phyloP scores from a whole-genome alignment of 2,888 invertebrate species.

The Junonia oenone region DNA sequence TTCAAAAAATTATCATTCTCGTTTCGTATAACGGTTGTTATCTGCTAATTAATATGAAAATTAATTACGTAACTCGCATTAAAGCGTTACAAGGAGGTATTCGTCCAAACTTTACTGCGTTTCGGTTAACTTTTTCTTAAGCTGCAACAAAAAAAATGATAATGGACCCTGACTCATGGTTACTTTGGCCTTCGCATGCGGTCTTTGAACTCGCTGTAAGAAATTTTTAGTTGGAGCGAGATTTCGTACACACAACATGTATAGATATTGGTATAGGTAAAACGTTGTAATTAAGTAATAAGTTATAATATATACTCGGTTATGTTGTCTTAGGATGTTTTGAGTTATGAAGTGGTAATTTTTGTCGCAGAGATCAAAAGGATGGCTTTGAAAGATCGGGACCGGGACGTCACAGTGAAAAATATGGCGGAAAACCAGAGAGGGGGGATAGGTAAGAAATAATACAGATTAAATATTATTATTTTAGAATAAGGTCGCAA shows the following conservation, averaged over 20 bases:
- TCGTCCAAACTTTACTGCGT: slow-evolving; percentile 10
- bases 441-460: slow-evolving; percentile 38
- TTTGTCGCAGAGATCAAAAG: slow-evolving; percentile 54
- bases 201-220: slow-evolving; percentile 55
- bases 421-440: slow-evolving; percentile 48
- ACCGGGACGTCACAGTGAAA: slow-evolving; percentile 63
- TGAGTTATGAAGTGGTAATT: slow-evolving; percentile 23
- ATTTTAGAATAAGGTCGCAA: not conserved
- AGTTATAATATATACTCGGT: no score
- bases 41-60: not conserved
- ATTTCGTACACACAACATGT: slow-evolving; percentile 46
- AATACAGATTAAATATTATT: slow-evolving; percentile 1
- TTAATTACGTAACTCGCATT: not conserved
- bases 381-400: slow-evolving; percentile 63
- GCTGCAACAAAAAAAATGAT: slow-evolving; percentile 51
- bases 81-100: not conserved
- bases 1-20: not conserved
- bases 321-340: no score
- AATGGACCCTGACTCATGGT: slow-evolving; percentile 61
- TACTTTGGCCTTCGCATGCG: slow-evolving; percentile 55
- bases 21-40: not conserved
- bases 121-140: slow-evolving; percentile 42
- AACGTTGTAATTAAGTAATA: no score
- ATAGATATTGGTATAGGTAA: slow-evolving; percentile 42
- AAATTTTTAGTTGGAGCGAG: slow-evolving; percentile 35